Conservation (phyloP, 2,797 vertebrate genomes). For the Gallinago nigripennis region DNA sequence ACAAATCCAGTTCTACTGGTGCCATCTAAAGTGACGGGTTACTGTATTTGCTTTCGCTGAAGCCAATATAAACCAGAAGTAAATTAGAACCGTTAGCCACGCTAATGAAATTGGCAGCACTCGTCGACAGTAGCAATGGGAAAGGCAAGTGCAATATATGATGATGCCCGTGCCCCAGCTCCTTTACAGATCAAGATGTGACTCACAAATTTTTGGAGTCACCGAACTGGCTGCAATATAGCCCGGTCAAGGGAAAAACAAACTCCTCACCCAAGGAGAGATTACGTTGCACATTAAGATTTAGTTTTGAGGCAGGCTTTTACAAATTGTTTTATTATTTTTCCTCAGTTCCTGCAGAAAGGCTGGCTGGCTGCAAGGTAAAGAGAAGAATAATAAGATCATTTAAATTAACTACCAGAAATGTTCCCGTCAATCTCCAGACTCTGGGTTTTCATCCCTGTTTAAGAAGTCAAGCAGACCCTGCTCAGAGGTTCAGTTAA, state of each 20-base stretch:
- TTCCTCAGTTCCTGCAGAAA: conserved; percentile 5
- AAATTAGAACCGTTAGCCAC: neutral
- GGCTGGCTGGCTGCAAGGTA: neutral
- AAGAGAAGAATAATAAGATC: conserved; percentile 4
- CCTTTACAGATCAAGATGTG: conserved; percentile 21
- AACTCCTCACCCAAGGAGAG: neutral
- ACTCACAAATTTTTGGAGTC: neutral
- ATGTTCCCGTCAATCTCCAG: neutral
- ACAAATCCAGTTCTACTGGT: conserved; percentile 1
- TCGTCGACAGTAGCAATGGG: neutral
- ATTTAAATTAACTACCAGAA: conserved; percentile 26
- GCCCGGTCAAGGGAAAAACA: neutral
- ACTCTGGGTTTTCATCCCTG: conserved; percentile 24
- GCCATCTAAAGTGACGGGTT: conserved; percentile 22
- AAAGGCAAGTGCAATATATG: neutral
- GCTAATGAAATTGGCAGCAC: conserved; percentile 10
- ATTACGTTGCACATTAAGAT: conserved; percentile 29
- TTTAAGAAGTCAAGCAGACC: conserved; percentile 41
- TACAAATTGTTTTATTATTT: conserved; percentile 15
- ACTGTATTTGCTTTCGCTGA: conserved; percentile 26
- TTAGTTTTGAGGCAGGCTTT: conserved; percentile 33
- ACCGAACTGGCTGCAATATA: neutral
- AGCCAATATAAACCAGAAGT: conserved; percentile 40
- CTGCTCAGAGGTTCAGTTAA: conserved; percentile 51
- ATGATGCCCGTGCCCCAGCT: neutral